Base-by-base conservation (phyloP, 2,888 invertebrate species). In the Clusia tigrina region DNA sequence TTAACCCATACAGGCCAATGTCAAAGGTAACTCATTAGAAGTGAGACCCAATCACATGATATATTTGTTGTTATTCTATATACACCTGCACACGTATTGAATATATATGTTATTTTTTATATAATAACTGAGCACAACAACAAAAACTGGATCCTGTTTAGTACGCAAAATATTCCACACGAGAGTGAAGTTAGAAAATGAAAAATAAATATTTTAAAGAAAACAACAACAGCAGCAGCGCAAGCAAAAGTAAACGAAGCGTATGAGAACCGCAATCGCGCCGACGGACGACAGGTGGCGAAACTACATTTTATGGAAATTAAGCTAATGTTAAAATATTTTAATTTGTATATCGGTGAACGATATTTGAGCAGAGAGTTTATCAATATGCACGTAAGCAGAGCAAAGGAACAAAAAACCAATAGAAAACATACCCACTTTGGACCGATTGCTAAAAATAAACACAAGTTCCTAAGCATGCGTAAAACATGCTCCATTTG, bases 281-380 rank as follows among this genome's bases (percentile, higher is more conserved):
- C 20, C 26, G 25, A 59, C 24, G n/a, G n/a, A n/a, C n/a, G n/a
- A 71, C 58, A 74, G 74, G 75, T 71, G 73, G 74, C 75, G 72
- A 67, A 69, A 77, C 78, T 72, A 73, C 78, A 78, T 78, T 77
- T 76, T 78, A 78, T 78, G 76, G 70, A 74, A 78, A 78, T 78
- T 61, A 64, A n/a, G n/a, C 15, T n/a, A 2, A 10, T 5, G 3
- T 6, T n/a, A 42, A 42, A n/a, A 42, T 15, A 15, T 42, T n/a
- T n/a, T 63, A 60, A 62, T 63, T 54, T 66, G 60, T 67, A 65
- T 17, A 64, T 24, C 51, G 17, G 54, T 51, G 60, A n/a, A 58
- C n/a, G n/a, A n/a, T n/a, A n/a, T n/a, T n/a, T n/a, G n/a, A n/a
- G n/a, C n/a, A n/a, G n/a, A n/a, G n/a, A n/a, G n/a, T n/a, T n/a